These are phyloP conservation scores for Acyrthosiphon pisum DNA, from an alignment of 1,140 invertebrate genomes.

Conservation along the genomic window DNA sequence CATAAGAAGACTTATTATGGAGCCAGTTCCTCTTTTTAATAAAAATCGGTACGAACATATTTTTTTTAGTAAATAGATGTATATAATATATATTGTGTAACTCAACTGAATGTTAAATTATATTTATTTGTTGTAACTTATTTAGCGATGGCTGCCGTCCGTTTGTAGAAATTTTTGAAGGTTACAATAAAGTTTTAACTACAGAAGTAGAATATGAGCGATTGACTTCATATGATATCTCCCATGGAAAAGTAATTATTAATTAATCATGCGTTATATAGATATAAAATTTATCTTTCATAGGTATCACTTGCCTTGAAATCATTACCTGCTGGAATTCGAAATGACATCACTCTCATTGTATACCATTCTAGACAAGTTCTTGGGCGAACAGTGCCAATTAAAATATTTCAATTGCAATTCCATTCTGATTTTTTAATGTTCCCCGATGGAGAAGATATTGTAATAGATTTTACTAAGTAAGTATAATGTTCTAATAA, in stretches of 20 bases:
- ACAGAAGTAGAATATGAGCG: conserved; percentile 89
- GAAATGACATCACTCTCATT: conserved; percentile 83
- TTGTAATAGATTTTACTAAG: conserved; percentile 77
- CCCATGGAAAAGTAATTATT: conserved; percentile 77
- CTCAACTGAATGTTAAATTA: neutral
- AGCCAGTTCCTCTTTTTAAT: conserved; percentile 90
- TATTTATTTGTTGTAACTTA: conserved; percentile 58
- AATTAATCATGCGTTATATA: conserved; percentile 60
- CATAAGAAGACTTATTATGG: conserved; percentile 69
- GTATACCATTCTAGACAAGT: conserved; percentile 88
- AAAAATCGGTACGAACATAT: conserved; percentile 74
- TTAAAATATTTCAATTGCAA: conserved; percentile 87
- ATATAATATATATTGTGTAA: neutral
- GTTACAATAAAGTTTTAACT: conserved; percentile 82
- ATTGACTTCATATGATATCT: conserved; percentile 79
- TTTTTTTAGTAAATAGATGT: neutral
- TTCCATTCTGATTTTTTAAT: conserved; percentile 86
- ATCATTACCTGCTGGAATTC: conserved; percentile 70
- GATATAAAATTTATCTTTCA: conserved; percentile 10
- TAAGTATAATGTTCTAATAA: conserved; percentile 62
- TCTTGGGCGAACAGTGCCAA: conserved; percentile 81
- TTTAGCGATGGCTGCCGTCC: conserved; percentile 89
- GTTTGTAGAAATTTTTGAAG: conserved; percentile 90
- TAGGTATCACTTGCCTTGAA: conserved; percentile 59
- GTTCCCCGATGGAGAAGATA: conserved; percentile 64